A percentile compares a stretch with the other conserved stretches of the same genome.
These are phyloP conservation scores for Ctenomys sociabilis DNA, from an alignment of 2,113 vertebrate species.

Conservation along the genomic window DNA sequence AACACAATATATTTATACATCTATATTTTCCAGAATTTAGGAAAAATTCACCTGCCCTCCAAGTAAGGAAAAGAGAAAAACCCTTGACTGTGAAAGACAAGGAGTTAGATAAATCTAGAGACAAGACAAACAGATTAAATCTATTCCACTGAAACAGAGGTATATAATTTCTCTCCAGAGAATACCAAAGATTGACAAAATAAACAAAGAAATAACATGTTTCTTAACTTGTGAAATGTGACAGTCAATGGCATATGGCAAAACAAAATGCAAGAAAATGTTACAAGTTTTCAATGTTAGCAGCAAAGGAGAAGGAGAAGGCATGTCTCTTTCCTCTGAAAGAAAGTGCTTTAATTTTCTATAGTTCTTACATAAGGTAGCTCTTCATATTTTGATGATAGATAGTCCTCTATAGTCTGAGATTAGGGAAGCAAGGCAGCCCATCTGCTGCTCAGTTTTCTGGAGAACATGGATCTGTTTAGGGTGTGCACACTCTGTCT, in stretches of 20 bases:
- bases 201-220: constrained; percentile 90
- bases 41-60: constrained; percentile 79
- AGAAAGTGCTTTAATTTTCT: not conserved
- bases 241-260: constrained; percentile 88
- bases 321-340: not conserved
- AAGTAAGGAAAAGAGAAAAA: constrained; percentile 83
- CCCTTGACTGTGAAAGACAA: constrained; percentile 87
- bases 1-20: not conserved
- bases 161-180: constrained; percentile 89
- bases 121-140: constrained; percentile 89
- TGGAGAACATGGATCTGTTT: not conserved
- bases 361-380: not conserved
- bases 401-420: not conserved
- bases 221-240: constrained; percentile 89
- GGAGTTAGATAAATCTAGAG: constrained; percentile 86
- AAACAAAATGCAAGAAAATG: constrained; percentile 86
- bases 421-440: not conserved
- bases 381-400: not conserved
- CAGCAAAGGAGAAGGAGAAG: not conserved
- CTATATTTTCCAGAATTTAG: constrained; percentile 14
- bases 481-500: not conserved
- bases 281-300: constrained; percentile 79
- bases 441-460: not conserved
- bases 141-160: constrained; percentile 87
- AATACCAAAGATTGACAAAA: constrained; percentile 89